A percentile compares a stretch with the other conserved stretches of the same genome.
Conservation (phyloP, 2,113 vertebrate species). For the Sinosuthora webbiana region DNA sequence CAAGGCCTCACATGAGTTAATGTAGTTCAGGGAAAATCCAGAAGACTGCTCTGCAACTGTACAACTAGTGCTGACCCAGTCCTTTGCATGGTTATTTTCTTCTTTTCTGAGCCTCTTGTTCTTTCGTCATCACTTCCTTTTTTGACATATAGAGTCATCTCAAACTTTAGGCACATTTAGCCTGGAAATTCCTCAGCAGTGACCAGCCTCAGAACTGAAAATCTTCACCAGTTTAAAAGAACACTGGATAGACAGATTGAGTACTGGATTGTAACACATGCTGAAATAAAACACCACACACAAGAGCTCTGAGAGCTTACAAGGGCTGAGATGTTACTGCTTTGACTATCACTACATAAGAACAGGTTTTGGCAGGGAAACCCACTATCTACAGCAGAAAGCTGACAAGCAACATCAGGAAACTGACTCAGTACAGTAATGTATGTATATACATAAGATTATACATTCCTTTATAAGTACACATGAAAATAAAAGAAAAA, state of each 20-base stretch:
- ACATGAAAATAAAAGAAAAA: not conserved
- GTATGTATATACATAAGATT: fast-evolving
- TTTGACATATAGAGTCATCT: not conserved
- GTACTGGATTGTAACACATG: not conserved
- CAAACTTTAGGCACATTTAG: not conserved
- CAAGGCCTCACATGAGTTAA: not conserved
- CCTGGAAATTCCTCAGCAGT: not conserved
- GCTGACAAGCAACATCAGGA: not conserved
- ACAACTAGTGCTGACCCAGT: not conserved
- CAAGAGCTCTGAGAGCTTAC: not conserved
- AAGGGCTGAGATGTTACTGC: not conserved
- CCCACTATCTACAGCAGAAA: not conserved
- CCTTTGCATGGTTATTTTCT: not conserved
- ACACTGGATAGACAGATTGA: not conserved
- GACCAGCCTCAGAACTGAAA: not conserved
- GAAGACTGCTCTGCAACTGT: not conserved
- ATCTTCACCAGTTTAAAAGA: not conserved
- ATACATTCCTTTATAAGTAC: not conserved
- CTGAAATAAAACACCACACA: not conserved
- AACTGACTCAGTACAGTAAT: fast-evolving
- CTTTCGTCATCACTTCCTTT: not conserved
- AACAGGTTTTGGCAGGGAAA: not conserved
- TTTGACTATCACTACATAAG: not conserved
- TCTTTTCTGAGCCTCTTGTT: not conserved
- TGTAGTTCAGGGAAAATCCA: not conserved